phyloP scores from a whole-genome alignment of 2,113 vertebrate genomes.

The Turnix velox region DNA sequence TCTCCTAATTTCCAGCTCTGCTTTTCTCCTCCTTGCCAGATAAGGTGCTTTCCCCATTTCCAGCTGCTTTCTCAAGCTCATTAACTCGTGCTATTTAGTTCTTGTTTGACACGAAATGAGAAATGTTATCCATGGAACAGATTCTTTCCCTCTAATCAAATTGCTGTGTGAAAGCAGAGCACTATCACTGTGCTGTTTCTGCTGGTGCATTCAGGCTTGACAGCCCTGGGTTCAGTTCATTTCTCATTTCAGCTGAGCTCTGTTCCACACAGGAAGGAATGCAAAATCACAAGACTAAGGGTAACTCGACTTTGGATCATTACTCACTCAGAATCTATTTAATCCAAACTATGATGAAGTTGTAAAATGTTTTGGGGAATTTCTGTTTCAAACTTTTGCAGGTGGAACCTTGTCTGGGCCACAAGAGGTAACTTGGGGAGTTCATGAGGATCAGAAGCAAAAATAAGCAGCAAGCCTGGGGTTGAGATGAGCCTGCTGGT shows the following conservation, averaged over 20 bases:
- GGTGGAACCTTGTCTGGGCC: too few species aligned
- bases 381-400: too few species aligned
- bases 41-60: background rate
- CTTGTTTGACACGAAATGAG: background rate
- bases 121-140: background rate
- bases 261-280: background rate
- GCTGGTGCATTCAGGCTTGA: background rate
- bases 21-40: background rate
- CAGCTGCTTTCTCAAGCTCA: background rate
- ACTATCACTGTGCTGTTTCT: background rate
- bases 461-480: too few species aligned
- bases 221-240: background rate
- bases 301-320: background rate
- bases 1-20: background rate
- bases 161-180: background rate
- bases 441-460: too few species aligned
- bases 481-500: too few species aligned
- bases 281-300: background rate
- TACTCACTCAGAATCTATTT: too few species aligned
- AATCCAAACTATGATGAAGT: too few species aligned
- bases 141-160: background rate
- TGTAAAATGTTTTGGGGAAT: too few species aligned
- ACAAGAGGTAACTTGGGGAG: too few species aligned
- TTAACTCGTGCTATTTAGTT: background rate
- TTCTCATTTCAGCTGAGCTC: background rate